Base-by-base conservation (phyloP, 2,797 vertebrate genomes). In the Phoxinus dragarum region DNA sequence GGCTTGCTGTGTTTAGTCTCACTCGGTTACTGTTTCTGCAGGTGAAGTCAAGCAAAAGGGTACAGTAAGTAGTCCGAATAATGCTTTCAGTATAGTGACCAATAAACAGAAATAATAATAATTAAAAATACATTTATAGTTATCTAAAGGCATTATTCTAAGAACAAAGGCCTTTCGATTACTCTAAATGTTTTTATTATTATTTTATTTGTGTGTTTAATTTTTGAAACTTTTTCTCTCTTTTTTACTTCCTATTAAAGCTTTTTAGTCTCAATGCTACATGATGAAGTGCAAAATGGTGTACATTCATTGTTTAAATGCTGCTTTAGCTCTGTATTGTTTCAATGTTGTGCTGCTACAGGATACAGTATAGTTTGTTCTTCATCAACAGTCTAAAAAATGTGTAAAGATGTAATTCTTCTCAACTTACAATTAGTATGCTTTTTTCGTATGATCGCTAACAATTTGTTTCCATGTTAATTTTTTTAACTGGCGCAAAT, bases 1-100 rank as follows among this genome's bases (percentile, higher is more conserved):
- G 49, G 67, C 67, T 68, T 81, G 87, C 89, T 89, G 90, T 36
- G 31, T 40, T 71, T 38, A 54, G 66, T 88, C 83, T 71, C 66
- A 81, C 49, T 72, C n/a, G 5, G n/a, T 73, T 59, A 61, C 23
- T 2, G 44, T 56, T 72, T 72, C n/a, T 69, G 64, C 36, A 54
- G 49, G 61, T 76, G 64, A 68, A 84, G 61, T 68, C 64, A 75
- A 76, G 84, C 79, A 68, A 69, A 69, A 69, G 14, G 23, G 2
- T 0, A 16, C 47, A 19, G 49, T 47, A 73, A 38, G 42, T n/a
- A 84, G 82, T 42, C 47, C 68, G 5, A 84, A 64, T n/a, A 76
- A 40, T 42, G 16, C 47, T 56, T 84, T 68, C 31, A 74, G 40
- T 61, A 49, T 49, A 68, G 34, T 78, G 49, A 78, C 36, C 49